phyloP scores from a whole-genome alignment of 2,797 vertebrate genomes.

The Balearica regulorum region DNA sequence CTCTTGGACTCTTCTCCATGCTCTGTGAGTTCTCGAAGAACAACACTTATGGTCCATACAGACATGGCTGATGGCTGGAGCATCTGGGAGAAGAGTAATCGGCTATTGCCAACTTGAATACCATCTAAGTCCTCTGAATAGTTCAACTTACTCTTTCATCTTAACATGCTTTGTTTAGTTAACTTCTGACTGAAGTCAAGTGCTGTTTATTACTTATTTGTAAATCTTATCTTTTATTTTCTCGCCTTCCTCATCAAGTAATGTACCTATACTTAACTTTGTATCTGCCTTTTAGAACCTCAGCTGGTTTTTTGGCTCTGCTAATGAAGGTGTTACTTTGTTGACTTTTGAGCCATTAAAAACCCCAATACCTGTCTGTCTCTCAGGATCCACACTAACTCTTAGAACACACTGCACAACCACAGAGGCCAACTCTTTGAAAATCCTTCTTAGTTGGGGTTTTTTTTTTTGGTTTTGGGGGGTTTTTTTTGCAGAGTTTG shows the following conservation, averaged over 20 bases:
- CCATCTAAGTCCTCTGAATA: neutral
- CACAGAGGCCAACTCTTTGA: neutral
- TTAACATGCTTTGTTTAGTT: neutral
- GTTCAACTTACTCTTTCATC: neutral
- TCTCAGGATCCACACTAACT: neutral
- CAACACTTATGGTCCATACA: neutral
- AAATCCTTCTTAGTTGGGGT: neutral
- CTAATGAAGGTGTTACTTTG: neutral
- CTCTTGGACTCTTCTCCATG: neutral
- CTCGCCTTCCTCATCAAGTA: neutral
- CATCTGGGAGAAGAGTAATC: neutral
- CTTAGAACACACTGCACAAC: neutral
- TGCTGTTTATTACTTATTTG: neutral
- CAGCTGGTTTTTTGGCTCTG: neutral
- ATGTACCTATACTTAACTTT: neutral
- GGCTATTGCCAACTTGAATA: neutral
- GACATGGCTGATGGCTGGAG: neutral
- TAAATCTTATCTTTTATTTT: neutral
- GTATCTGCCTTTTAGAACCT: neutral
- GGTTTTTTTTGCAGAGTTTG: neutral
- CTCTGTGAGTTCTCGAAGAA: neutral
- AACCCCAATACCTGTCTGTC: neutral
- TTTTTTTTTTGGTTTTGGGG: no score
- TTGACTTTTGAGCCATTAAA: neutral
- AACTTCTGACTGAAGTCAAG: neutral